Percentiles rank a stretch among this genome's conserved stretches.
phyloP scores from a whole-genome alignment of 2,888 invertebrate genomes.

The Drosophila atripex region DNA sequence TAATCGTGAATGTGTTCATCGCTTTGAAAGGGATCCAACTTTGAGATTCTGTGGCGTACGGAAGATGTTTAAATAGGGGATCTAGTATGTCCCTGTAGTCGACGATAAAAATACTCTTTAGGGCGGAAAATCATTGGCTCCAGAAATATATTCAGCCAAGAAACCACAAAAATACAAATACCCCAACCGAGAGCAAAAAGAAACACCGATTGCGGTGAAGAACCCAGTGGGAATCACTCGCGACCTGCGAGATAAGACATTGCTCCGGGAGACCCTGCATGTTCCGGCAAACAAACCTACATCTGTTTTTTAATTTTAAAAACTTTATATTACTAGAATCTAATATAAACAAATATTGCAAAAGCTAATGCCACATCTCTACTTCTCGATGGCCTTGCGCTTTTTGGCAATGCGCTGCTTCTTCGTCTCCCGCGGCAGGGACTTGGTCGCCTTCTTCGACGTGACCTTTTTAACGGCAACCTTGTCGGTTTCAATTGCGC shows the following conservation, averaged over 20 bases:
- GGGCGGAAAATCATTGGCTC: background rate
- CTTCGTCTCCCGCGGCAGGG: conserved; percentile 15
- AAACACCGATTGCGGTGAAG: conserved; percentile 28
- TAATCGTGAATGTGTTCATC: conserved; percentile 48
- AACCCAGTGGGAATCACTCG: conserved; percentile 38
- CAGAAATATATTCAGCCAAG: background rate
- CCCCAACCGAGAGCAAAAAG: conserved; percentile 1
- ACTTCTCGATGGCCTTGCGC: conserved; percentile 43
- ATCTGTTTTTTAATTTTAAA: conserved; percentile 3
- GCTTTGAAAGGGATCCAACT: conserved; percentile 8
- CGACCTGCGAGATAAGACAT: conserved; percentile 33
- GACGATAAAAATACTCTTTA: conserved; percentile 1
- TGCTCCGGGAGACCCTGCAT: conserved; percentile 25
- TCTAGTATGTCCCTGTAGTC: background rate
- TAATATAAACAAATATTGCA: conserved; percentile 11
- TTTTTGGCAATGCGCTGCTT: conserved; percentile 37
- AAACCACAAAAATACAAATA: background rate
- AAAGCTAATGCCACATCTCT: background rate
- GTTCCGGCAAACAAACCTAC: background rate
- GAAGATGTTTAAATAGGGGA: conserved; percentile 36
- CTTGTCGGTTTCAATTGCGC: background rate
- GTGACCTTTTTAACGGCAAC: background rate
- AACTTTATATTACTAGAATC: conserved; percentile 14
- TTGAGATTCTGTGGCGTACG: conserved; percentile 15
- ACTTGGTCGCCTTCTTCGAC: conserved; percentile 1